Percentiles rank a stretch among this genome's conserved stretches.
These are phyloP conservation scores for Pristionchus japonicus DNA, from an alignment of 2,888 invertebrate genomes.

Conservation along the genomic window DNA sequence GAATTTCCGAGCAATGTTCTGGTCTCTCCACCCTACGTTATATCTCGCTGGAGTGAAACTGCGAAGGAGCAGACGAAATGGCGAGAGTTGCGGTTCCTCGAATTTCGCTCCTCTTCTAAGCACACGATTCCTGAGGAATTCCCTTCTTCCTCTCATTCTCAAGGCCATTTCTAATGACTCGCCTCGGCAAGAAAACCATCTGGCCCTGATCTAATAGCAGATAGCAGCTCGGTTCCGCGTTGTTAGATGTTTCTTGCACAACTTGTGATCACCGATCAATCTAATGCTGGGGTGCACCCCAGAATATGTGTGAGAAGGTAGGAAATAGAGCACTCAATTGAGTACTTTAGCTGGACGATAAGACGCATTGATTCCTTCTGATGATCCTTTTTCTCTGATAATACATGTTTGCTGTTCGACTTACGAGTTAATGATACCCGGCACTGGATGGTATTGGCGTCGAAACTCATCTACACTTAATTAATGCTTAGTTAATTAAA, in stretches of 20 bases:
- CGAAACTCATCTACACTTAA: neutral
- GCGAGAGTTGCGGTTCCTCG: too few species aligned
- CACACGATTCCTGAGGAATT: neutral
- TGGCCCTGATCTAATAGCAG: neutral
- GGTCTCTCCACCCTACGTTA: too few species aligned
- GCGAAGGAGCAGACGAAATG: too few species aligned
- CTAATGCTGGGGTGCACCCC: too few species aligned
- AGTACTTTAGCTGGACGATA: neutral
- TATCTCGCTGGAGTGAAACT: too few species aligned
- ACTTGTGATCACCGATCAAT: too few species aligned
- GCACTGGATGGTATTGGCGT: too few species aligned
- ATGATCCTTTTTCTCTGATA: neutral
- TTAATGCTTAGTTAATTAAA: too few species aligned
- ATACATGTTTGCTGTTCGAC: neutral
- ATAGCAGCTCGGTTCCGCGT: neutral
- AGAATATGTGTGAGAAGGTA: too few species aligned
- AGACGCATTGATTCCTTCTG: neutral
- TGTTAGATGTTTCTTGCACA: neutral
- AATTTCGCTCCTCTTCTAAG: neutral
- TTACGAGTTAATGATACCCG: neutral
- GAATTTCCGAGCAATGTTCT: too few species aligned
- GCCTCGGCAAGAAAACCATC: neutral
- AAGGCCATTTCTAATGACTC: constrained; percentile 20
- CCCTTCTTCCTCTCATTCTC: neutral
- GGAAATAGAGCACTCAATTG: too few species aligned